Evolutionary conservation across 2,888 invertebrate species (phyloP), one percentile per base, ranked within the genome.

Genomic region (Yponomeuta evonymella): DNA sequence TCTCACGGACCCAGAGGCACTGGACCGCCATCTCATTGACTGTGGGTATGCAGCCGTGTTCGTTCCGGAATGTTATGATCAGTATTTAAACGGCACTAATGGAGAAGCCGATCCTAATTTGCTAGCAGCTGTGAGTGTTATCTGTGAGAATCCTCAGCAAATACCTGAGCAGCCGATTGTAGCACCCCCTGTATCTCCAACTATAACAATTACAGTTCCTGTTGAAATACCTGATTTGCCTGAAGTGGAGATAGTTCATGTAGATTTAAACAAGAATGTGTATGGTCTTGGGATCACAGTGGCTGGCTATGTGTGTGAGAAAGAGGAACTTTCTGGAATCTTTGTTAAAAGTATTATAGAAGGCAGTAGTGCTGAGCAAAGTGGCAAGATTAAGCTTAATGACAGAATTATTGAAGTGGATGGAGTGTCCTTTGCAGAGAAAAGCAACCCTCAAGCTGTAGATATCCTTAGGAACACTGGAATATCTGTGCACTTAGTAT

Each of bases 331-430:
- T 70, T 98, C 98, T n/a, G 99, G 99, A 9, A 99, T 99, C 81
- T 99, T 99, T 92, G 98, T 99, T 29, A 99, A 99, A 89, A 99
- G 98, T 85, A 97, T 99, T 78, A 98, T 98, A 80, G 97, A 97
- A 83, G 98, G 98, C 70, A 98, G 99, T 88, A 98, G 98, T 71
- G 99, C 99, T 0, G 98, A 98, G 84, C 92, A 96, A 79, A 98
- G 98, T 84, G 96, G 96, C 71, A 95, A 96, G 87, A 98, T 99
- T 80, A 96, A 95, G 88, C 95, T 98, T 79, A 99, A 99, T 86
- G 99, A 99, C 92, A 96, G 99, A 82, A 99, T 99, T 81, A 96
- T 99, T 73, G 97, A 98, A 93, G 99, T 96, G 63, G 98, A 99
- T 88, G 98, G 97, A 30, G 94, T 95, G 79, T 96, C 97, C 11